Evolutionary conservation across 92 coral and sea anemone species (phyloP).

Genomic region (Meandrina meandrites): DNA sequence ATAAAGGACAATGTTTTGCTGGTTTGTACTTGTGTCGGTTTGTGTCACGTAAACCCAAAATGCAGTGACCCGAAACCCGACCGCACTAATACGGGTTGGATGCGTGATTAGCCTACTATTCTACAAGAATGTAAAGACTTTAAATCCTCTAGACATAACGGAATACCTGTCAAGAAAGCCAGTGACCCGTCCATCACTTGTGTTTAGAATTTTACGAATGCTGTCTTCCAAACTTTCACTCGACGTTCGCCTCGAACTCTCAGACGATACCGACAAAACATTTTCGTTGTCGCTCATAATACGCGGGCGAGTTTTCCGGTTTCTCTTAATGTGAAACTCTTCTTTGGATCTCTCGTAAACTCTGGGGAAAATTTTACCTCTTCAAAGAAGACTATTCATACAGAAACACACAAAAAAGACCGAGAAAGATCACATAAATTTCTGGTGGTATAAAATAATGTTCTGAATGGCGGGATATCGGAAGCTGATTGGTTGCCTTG

Average conservation of each 20-base stretch:
- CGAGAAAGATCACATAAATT: constrained; percentile 2
- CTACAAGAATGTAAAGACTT: constrained; percentile 15
- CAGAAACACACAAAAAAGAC: background rate
- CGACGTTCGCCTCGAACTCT: constrained; percentile 68
- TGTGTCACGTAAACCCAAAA: constrained; percentile 36
- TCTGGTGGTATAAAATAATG: background rate
- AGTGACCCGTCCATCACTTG: constrained; percentile 60
- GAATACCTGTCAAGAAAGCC: constrained; percentile 74
- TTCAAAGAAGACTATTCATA: background rate
- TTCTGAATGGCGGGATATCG: constrained; percentile 14
- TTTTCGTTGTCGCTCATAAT: constrained; percentile 51
- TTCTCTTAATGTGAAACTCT: background rate
- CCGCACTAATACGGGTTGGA: constrained; percentile 44
- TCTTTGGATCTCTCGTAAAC: background rate
- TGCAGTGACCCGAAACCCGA: constrained; percentile 44
- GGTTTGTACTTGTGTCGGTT: background rate
- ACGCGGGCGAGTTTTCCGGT: background rate
- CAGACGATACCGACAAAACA: constrained; percentile 50
- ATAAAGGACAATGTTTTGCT: constrained; percentile 8
- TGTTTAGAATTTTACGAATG: constrained; percentile 70
- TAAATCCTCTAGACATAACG: constrained; percentile 31
- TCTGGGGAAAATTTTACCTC: background rate
- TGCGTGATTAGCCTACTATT: constrained; percentile 12
- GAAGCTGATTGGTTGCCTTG: constrained; percentile 39
- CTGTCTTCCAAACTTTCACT: constrained; percentile 85